A percentile compares a stretch with the other conserved stretches of the same genome.
Conservation (phyloP, 1,140 invertebrate species). For the Phthorimaea operculella region DNA sequence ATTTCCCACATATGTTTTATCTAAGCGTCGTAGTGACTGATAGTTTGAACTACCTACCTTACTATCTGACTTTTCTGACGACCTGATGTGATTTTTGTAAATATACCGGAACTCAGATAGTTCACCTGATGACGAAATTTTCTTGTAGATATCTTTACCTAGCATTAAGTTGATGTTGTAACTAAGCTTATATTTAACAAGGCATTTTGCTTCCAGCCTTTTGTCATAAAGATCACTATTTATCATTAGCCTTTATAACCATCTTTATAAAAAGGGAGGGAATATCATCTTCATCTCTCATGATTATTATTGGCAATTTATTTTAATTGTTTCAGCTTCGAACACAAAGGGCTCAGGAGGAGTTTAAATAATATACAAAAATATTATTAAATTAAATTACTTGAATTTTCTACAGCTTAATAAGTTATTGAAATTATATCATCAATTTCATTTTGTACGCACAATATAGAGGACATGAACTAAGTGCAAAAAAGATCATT, state of each 20-base stretch:
- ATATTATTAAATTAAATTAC: not conserved
- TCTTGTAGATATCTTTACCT: not conserved
- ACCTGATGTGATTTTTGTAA: too few relatives aligned
- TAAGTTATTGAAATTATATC: constrained; percentile 1
- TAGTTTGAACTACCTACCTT: too few relatives aligned
- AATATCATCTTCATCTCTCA: constrained; percentile 6
- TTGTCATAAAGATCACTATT: not conserved
- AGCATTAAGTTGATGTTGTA: constrained; percentile 1
- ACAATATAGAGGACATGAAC: not conserved
- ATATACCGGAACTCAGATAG: too few relatives aligned
- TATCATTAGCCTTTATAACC: not conserved
- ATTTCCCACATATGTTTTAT: too few relatives aligned
- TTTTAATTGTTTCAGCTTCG: constrained; percentile 53
- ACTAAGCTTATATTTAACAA: constrained; percentile 1
- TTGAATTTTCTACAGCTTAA: not conserved
- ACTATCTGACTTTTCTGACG: too few relatives aligned
- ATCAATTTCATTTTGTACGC: not conserved
- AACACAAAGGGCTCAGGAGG: constrained; percentile 27
- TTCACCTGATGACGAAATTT: not conserved
- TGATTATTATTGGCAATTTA: constrained; percentile 25
- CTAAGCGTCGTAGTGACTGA: too few relatives aligned
- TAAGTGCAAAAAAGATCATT: constrained; percentile 1
- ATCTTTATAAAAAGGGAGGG: not conserved
- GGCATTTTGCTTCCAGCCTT: not conserved
- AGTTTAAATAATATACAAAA: constrained; percentile 18